Evolutionary conservation across 2,888 invertebrate genomes (phyloP).

Genomic region (Limulus polyphemus): DNA sequence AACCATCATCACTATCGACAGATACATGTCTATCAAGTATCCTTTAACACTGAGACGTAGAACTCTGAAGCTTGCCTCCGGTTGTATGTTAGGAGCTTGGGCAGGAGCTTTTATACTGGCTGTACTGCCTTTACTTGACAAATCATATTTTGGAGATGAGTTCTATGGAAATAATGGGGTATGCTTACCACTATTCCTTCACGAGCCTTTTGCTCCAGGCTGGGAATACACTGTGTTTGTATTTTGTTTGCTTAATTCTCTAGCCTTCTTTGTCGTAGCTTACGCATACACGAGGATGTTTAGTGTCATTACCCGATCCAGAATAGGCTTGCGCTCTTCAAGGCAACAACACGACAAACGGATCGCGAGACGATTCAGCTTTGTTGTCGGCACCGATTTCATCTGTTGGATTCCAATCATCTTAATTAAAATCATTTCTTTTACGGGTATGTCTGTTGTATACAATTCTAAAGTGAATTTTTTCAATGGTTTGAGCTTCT

Average conservation of each 20-base stretch:
- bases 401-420: conserved; percentile 50
- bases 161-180: conserved; percentile 51
- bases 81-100: conserved; percentile 38
- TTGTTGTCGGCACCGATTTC: conserved; percentile 49
- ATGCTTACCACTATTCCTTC: conserved; percentile 48
- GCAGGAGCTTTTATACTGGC: conserved; percentile 41
- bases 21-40: conserved; percentile 46
- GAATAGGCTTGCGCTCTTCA: conserved; percentile 44
- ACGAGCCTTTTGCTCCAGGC: conserved; percentile 42
- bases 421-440: conserved; percentile 44
- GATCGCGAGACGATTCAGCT: conserved; percentile 47
- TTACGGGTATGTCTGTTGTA: conserved; percentile 39
- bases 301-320: conserved; percentile 45
- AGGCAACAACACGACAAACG: conserved; percentile 45
- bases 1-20: conserved; percentile 49
- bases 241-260: conserved; percentile 45
- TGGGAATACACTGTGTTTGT: conserved; percentile 48
- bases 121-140: conserved; percentile 39
- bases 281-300: conserved; percentile 48
- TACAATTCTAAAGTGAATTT: no score
- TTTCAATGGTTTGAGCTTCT: no score
- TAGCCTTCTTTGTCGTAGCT: conserved; percentile 46
- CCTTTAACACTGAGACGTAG: conserved; percentile 41
- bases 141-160: conserved; percentile 43
- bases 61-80: conserved; percentile 39